These are phyloP conservation scores for Trigoniulus corallinus DNA, from an alignment of 1,140 invertebrate species.

Conservation along the genomic window DNA sequence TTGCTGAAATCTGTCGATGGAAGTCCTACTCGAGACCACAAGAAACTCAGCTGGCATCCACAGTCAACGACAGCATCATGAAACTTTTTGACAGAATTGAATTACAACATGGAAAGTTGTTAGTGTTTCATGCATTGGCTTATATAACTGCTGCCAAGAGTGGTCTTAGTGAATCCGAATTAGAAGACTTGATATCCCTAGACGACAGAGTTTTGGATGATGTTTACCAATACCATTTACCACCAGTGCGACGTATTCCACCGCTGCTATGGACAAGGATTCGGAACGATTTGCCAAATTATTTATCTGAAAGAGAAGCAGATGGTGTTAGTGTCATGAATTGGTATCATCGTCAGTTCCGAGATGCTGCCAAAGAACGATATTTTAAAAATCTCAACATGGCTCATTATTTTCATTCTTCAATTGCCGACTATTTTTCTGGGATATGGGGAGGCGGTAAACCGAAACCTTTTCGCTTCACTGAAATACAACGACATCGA, in stretches of 20 bases:
- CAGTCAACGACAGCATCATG: slow-evolving; percentile 95
- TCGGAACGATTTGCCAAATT: slow-evolving; percentile 84
- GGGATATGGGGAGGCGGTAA: slow-evolving; percentile 88
- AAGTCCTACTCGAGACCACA: slow-evolving; percentile 86
- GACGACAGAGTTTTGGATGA: slow-evolving; percentile 89
- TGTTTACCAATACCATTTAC: slow-evolving; percentile 95
- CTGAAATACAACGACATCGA: slow-evolving; percentile 82
- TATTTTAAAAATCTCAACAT: slow-evolving; percentile 97
- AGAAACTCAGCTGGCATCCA: slow-evolving; percentile 77
- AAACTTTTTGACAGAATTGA: slow-evolving; percentile 89
- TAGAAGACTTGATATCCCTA: slow-evolving; percentile 85
- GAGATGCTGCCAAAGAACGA: slow-evolving; percentile 77
- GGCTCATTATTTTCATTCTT: slow-evolving; percentile 89
- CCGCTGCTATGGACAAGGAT: slow-evolving; percentile 91
- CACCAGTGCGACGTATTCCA: slow-evolving; percentile 83
- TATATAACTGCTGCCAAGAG: slow-evolving; percentile 89
- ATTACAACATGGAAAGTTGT: slow-evolving; percentile 67
- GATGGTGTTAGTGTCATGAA: slow-evolving; percentile 93
- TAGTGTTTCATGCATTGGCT: slow-evolving; percentile 83
- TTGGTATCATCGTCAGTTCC: slow-evolving; percentile 95
- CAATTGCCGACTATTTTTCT: slow-evolving; percentile 93
- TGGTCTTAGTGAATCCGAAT: slow-evolving; percentile 78
- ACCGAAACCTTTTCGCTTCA: slow-evolving; percentile 91
- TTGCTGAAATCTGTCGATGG: slow-evolving; percentile 92
- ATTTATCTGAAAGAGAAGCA: slow-evolving; percentile 86